phyloP scores from a whole-genome alignment of 2,113 vertebrate species.

The Gymnarchus niloticus region DNA sequence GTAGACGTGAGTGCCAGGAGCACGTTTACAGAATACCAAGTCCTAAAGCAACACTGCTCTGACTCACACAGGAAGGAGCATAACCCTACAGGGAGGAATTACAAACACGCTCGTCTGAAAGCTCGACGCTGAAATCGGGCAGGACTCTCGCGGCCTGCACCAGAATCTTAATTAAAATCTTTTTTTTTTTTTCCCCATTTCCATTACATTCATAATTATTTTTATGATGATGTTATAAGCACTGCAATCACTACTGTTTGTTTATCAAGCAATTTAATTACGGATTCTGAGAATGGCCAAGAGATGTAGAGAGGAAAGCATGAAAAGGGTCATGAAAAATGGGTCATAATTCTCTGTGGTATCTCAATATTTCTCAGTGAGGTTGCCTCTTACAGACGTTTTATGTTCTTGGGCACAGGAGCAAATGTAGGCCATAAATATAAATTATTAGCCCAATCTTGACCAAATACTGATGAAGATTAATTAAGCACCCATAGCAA shows the following conservation, averaged over 20 bases:
- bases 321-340: no score
- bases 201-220: background rate
- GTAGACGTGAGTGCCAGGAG: constrained; percentile 26
- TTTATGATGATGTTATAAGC: background rate
- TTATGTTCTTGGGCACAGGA: background rate
- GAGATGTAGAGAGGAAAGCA: background rate
- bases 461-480: constrained; percentile 1
- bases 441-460: background rate
- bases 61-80: background rate
- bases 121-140: background rate
- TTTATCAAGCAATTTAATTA: background rate
- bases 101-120: background rate
- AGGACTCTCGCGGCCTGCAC: background rate
- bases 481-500: background rate
- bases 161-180: background rate
- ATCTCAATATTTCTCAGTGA: background rate
- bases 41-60: background rate
- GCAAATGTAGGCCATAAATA: background rate
- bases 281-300: background rate
- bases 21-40: constrained; percentile 30
- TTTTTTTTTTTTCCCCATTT: background rate
- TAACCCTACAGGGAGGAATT: background rate
- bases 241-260: background rate
- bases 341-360: background rate
- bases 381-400: background rate